phyloP scores from a whole-genome alignment of 1,140 invertebrate genomes.

The Drosophila pseudoobscura region DNA sequence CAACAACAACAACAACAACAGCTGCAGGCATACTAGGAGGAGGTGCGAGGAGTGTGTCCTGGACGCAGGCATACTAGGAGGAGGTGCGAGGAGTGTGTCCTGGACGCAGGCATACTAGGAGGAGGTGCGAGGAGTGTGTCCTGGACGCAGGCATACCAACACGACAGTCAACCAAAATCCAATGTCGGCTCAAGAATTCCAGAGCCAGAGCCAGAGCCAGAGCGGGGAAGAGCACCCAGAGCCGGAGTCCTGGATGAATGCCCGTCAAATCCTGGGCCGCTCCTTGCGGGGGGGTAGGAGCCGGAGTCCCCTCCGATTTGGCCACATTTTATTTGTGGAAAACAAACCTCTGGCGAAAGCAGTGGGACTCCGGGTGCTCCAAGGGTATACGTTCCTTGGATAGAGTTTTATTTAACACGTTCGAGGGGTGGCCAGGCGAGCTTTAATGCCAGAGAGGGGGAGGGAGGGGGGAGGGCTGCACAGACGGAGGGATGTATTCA shows the following conservation, averaged over 20 bases:
- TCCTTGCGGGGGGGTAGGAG: too few relatives aligned
- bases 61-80: conserved; percentile 16
- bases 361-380: background rate
- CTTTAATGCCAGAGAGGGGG: conserved; percentile 20
- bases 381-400: conserved; percentile 5
- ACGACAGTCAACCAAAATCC: conserved; percentile 71
- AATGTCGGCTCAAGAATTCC: conserved; percentile 75
- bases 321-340: too few relatives aligned
- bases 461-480: too few relatives aligned
- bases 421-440: conserved; percentile 29
- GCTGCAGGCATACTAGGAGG: conserved; percentile 13
- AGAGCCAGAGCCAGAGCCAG: conserved; percentile 3
- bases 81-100: background rate
- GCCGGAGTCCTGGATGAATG: too few relatives aligned
- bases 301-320: too few relatives aligned
- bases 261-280: too few relatives aligned
- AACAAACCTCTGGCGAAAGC: background rate
- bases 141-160: conserved; percentile 49
- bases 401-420: conserved; percentile 69
- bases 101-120: conserved; percentile 32
- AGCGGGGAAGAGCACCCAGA: background rate
- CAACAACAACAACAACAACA: conserved; percentile 38
- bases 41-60: background rate
- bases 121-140: conserved; percentile 2
- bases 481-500: conserved; percentile 36